These are phyloP conservation scores for Hylaeus anthracinus DNA, from an alignment of 1,140 invertebrate species.

Conservation along the genomic window DNA sequence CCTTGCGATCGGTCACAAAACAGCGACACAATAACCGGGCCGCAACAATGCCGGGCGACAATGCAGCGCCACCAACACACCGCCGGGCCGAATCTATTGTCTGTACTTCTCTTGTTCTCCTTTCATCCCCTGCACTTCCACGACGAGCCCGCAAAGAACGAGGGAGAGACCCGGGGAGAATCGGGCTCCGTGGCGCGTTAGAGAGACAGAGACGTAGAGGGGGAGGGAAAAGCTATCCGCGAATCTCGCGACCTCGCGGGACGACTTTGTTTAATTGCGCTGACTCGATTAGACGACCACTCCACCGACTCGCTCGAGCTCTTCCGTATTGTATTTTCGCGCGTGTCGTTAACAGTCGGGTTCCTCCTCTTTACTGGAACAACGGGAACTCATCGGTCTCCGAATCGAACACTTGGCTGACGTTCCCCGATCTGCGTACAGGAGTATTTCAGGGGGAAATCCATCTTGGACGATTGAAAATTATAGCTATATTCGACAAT, in stretches of 20 bases:
- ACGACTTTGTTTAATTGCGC: constrained; percentile 68
- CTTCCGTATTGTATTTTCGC: constrained; percentile 9
- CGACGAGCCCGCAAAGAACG: constrained; percentile 59
- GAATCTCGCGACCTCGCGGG: constrained; percentile 58
- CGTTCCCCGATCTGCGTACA: too few relatives aligned
- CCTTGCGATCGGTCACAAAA: constrained; percentile 77
- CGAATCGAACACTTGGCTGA: background rate
- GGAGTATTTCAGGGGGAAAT: too few relatives aligned
- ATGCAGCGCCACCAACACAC: constrained; percentile 74
- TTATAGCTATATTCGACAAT: too few relatives aligned
- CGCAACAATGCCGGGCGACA: constrained; percentile 77
- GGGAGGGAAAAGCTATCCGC: constrained; percentile 54
- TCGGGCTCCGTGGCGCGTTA: constrained; percentile 21
- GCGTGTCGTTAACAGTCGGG: background rate
- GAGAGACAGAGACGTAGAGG: constrained; percentile 18
- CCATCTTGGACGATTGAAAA: too few relatives aligned
- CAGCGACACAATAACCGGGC: constrained; percentile 77
- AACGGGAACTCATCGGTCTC: constrained; percentile 11
- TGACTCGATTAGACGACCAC: constrained; percentile 54
- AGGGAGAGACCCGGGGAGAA: constrained; percentile 45
- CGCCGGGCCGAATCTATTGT: constrained; percentile 76
- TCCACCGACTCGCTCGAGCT: constrained; percentile 16
- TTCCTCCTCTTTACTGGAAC: background rate
- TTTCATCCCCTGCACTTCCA: constrained; percentile 75
- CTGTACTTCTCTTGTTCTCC: constrained; percentile 78